Conservation (phyloP, 2,888 invertebrate genomes). For the Stenodema calcarata region DNA sequence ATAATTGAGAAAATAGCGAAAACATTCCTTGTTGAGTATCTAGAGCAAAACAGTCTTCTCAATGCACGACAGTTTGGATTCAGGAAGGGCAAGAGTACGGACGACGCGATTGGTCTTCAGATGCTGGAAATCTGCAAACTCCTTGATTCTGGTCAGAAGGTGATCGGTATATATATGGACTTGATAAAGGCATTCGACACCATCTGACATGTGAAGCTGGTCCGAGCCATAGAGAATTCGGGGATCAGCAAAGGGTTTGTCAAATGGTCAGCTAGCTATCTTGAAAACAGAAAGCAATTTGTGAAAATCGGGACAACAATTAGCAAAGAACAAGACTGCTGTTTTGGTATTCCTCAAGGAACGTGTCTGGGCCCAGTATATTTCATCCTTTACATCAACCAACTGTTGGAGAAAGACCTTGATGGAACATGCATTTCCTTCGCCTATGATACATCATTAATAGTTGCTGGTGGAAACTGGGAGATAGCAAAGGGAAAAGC, state of each 20-base stretch:
- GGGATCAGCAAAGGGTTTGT: background rate
- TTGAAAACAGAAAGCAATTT: background rate
- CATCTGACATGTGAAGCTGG: background rate
- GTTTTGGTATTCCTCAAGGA: slow-evolving; percentile 34
- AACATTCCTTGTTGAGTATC: background rate
- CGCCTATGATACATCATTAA: slow-evolving; percentile 27
- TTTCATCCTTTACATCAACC: slow-evolving; percentile 25
- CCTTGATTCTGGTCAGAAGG: slow-evolving; percentile 14
- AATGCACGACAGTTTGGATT: slow-evolving; percentile 29
- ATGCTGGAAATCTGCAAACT: background rate
- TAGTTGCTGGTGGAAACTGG: slow-evolving; percentile 1
- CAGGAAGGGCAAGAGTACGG: slow-evolving; percentile 21
- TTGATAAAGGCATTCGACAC: slow-evolving; percentile 24
- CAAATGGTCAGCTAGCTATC: slow-evolving; percentile 14
- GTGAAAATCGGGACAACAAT: background rate
- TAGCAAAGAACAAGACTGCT: background rate
- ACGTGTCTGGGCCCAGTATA: slow-evolving; percentile 33
- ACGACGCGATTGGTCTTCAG: slow-evolving; percentile 9
- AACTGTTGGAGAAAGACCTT: background rate
- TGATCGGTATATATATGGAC: slow-evolving; percentile 16
- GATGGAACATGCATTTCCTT: background rate
- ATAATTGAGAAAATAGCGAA: slow-evolving; percentile 21
- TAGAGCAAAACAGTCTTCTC: background rate
- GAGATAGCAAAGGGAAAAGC: background rate
- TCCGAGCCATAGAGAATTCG: background rate